phyloP scores from a whole-genome alignment of 1,140 invertebrate genomes.

The Zeugodacus cucurbitae region DNA sequence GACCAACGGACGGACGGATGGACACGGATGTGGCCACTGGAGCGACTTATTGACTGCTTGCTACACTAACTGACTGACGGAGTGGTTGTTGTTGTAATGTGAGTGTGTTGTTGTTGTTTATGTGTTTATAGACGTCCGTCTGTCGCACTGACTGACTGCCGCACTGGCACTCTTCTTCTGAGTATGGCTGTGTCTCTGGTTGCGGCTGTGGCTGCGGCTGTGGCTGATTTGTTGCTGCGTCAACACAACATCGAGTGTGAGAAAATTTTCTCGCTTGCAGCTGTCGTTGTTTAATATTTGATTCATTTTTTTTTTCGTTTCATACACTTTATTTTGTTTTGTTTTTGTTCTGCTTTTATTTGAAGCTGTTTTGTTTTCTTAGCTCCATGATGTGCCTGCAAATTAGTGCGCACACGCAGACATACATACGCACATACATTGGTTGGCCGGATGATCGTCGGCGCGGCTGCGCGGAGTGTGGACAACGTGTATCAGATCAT shows the following conservation, averaged over 20 bases:
- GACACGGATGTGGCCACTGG: constrained; percentile 6
- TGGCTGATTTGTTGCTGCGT: neutral
- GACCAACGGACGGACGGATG: neutral
- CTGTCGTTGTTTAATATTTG: constrained; percentile 45
- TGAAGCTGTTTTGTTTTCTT: neutral
- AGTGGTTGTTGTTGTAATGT: neutral
- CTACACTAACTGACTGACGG: neutral
- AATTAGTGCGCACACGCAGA: neutral
- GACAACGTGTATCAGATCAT: constrained; percentile 27
- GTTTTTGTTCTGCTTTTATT: constrained; percentile 18
- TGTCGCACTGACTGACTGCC: neutral
- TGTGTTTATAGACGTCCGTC: neutral
- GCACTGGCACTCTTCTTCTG: neutral
- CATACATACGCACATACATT: neutral
- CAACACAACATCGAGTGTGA: constrained; percentile 40
- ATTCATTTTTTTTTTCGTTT: constrained; percentile 22
- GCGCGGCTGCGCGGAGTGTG: constrained; percentile 21
- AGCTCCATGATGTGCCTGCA: neutral
- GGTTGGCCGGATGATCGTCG: neutral
- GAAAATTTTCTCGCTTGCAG: constrained; percentile 48
- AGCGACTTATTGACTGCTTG: constrained; percentile 33
- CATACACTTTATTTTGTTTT: neutral
- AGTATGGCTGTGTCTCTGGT: neutral
- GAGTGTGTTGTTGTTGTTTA: neutral
- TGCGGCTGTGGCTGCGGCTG: neutral